phyloP scores from a whole-genome alignment of 2,888 invertebrate genomes.

The Chaetogeoica ovagalla region DNA sequence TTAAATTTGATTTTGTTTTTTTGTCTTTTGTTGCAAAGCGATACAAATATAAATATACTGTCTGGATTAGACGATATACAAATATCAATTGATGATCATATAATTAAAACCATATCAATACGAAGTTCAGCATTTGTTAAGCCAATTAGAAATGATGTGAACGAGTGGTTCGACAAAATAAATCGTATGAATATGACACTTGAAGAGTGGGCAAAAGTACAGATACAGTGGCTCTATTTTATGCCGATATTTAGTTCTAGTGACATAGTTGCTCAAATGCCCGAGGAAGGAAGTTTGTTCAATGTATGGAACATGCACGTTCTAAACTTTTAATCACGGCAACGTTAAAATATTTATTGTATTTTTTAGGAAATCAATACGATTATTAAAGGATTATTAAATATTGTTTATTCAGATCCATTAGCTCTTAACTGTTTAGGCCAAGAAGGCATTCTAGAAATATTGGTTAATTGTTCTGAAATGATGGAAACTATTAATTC shows the following conservation, averaged over 20 bases:
- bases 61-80: conserved; percentile 78
- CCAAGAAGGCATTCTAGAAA: conserved; percentile 69
- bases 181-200: conserved; percentile 71
- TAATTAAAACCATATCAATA: conserved; percentile 81
- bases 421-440: conserved; percentile 71
- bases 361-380: conserved; percentile 66
- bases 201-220: conserved; percentile 84
- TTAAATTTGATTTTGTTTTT: neutral
- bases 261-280: conserved; percentile 84
- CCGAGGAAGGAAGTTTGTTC: conserved; percentile 80
- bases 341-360: neutral
- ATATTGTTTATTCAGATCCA: conserved; percentile 67
- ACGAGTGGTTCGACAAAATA: conserved; percentile 76
- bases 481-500: conserved; percentile 80
- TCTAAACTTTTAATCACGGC: neutral
- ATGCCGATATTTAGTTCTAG: conserved; percentile 85
- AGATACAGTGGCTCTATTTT: conserved; percentile 83
- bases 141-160: conserved; percentile 71
- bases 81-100: conserved; percentile 78
- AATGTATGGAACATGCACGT: conserved; percentile 57
- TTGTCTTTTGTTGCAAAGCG: conserved; percentile 64
- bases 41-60: conserved; percentile 73
- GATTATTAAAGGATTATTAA: conserved; percentile 71
- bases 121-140: conserved; percentile 84
- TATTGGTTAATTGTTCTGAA: conserved; percentile 69